Evolutionary conservation across 2,113 vertebrate species (phyloP), one percentile per base, ranked within the genome.

Genomic region (Variabilichromis moorii): DNA sequence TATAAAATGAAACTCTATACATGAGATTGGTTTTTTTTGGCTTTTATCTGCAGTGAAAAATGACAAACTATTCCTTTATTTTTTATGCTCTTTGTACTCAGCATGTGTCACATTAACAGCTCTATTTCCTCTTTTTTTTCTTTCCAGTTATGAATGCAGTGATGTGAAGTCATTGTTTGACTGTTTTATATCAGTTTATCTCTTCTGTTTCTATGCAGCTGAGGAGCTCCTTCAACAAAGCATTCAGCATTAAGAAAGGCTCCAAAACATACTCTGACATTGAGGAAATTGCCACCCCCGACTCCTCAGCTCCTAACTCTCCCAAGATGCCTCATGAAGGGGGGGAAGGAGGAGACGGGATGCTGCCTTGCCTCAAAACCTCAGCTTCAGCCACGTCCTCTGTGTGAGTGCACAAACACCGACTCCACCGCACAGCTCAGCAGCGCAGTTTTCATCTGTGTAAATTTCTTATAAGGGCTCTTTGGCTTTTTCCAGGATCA

Each of bases 171-270:
- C 2, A n/a, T 6, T 3, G 28, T 83, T 87, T 12, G 78, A 16
- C 24, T 10, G 11, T 73, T n/a, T 9, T 66, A 24, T 85, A 3
- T 80, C 6, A 42, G 3, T 78, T 73, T 7, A 7, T 71, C 1
- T 4, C 13, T 19, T 45, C 91, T 95, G 31, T 93, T 3, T 89
- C 28, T 87, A 7, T 90, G 21, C 84, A 99, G 98, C 96, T 99
- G 55, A 97, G 98, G 73, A 99, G 97, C 91, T 99, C 98, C 89
- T 99, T 99, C 96, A 99, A 98, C 95, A 99, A 99, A 91, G 98
- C 98, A 28, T 99, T 99, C 97, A 99, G 97, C 92, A 99, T 99
- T 91, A 99, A 99, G 94, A 99, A 99, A 94, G 98, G 98, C 4
- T 94, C 98, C 81, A 99, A 99, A 95, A 98, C 98, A 0, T 99